phyloP scores from a whole-genome alignment of 2,888 invertebrate genomes.

The Nomada ruficornis region DNA sequence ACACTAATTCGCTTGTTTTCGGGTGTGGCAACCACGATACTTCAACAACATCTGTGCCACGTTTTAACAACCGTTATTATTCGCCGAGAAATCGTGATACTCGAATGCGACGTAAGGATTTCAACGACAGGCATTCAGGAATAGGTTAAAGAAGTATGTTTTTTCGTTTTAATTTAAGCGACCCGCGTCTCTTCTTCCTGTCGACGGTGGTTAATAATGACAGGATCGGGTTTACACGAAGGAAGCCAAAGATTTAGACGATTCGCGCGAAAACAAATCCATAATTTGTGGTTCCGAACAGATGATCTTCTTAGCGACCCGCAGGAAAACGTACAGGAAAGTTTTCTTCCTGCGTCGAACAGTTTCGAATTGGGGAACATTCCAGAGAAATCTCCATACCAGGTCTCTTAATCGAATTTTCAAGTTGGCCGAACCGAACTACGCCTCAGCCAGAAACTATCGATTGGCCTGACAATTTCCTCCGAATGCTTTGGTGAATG shows the following conservation, averaged over 20 bases:
- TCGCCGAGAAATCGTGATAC: no score
- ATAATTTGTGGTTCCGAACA: constrained; percentile 9
- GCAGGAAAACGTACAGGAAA: constrained; percentile 22
- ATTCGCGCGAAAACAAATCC: neutral
- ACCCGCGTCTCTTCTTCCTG: no score
- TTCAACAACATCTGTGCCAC: neutral
- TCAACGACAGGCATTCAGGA: no score
- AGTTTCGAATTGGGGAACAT: constrained; percentile 51
- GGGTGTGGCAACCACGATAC: neutral
- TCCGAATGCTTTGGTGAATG: neutral
- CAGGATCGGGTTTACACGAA: neutral
- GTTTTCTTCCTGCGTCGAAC: constrained; percentile 41
- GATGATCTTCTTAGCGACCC: constrained; percentile 6
- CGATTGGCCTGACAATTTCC: constrained; percentile 33
- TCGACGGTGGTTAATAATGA: no score
- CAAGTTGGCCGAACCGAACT: constrained; percentile 46
- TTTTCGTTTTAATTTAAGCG: no score
- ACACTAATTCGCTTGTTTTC: constrained; percentile 14
- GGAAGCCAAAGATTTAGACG: constrained; percentile 10
- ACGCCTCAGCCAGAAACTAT: constrained; percentile 42
- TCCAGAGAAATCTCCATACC: constrained; percentile 38
- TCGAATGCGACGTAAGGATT: no score
- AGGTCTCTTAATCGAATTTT: constrained; percentile 59
- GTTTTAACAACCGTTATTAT: no score
- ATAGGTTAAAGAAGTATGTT: no score